Conservation (phyloP, 2,113 vertebrate genomes). For the Columba livia region DNA sequence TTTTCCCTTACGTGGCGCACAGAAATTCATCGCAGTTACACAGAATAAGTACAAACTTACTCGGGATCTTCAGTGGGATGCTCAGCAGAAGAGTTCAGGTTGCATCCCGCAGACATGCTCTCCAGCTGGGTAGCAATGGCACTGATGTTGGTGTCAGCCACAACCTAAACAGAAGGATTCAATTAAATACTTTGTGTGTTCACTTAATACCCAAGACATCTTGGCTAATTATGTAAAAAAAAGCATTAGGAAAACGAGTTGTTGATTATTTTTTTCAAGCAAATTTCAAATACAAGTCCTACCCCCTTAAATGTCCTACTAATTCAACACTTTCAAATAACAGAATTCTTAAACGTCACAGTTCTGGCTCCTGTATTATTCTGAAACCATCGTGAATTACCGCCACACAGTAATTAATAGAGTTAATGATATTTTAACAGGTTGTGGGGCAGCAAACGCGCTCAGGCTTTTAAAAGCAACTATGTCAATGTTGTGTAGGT, state of each 20-base stretch:
- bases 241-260: background rate
- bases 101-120: conserved; percentile 78
- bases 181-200: background rate
- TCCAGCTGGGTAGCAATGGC: conserved; percentile 92
- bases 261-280: background rate
- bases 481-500: accelerated
- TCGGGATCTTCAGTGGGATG: conserved; percentile 77
- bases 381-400: background rate
- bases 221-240: background rate
- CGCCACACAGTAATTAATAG: background rate
- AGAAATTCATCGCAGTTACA: background rate
- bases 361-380: background rate
- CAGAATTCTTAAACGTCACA: background rate
- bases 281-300: background rate
- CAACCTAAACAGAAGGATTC: conserved; percentile 76
- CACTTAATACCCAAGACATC: background rate
- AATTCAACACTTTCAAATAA: background rate
- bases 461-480: background rate
- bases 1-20: background rate
- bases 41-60: conserved; percentile 76
- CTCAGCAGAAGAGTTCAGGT: conserved; percentile 66
- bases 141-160: conserved; percentile 93
- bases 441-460: background rate
- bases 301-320: background rate
- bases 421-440: background rate